A percentile compares a stretch with the other conserved stretches of the same genome.
phyloP scores from a whole-genome alignment of 2,113 vertebrate species.

The Paradisaea rubra region DNA sequence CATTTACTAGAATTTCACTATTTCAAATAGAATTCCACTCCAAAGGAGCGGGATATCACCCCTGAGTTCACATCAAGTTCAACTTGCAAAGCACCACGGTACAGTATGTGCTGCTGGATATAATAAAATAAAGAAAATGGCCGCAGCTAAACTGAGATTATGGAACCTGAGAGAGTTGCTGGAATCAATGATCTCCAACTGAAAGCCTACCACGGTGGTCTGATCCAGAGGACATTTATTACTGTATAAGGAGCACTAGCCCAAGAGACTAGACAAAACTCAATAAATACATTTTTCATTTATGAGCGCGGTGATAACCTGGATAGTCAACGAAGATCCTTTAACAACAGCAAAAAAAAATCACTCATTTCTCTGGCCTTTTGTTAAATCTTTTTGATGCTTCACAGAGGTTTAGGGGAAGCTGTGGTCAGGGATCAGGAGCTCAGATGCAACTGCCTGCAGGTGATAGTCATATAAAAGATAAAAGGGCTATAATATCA shows the following conservation, averaged over 20 bases:
- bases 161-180: neutral
- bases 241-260: neutral
- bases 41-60: neutral
- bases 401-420: conserved; percentile 28
- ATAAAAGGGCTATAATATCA: conserved; percentile 22
- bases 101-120: neutral
- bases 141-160: conserved; percentile 41
- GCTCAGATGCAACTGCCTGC: conserved; percentile 41
- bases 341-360: conserved; percentile 1
- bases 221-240: conserved; percentile 32
- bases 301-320: conserved; percentile 9
- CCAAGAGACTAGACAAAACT: conserved; percentile 2
- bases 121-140: conserved; percentile 14
- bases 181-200: neutral
- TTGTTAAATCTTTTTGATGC: conserved; percentile 28
- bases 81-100: neutral
- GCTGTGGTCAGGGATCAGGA: conserved; percentile 22
- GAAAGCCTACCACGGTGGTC: neutral
- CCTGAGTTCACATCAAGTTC: neutral
- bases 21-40: conserved; percentile 3
- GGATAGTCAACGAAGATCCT: conserved; percentile 4
- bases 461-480: conserved; percentile 47
- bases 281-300: conserved; percentile 46
- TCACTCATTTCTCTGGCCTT: conserved; percentile 24
- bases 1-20: neutral